Conservation (phyloP, 2,797 vertebrate species). For the Tadarida brasiliensis region DNA sequence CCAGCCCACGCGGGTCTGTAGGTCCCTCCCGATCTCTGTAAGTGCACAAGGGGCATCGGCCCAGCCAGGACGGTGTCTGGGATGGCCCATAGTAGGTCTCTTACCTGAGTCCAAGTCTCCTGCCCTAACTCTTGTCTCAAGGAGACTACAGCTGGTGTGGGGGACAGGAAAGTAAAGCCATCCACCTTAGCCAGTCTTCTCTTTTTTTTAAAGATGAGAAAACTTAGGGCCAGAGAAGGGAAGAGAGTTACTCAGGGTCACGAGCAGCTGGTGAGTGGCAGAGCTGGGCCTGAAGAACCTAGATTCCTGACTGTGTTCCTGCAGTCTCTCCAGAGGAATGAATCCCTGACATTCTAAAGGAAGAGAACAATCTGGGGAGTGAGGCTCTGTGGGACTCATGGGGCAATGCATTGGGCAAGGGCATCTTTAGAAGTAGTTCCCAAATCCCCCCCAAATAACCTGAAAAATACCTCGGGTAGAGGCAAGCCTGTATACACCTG, state of each 20-base stretch:
- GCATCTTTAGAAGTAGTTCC: background rate
- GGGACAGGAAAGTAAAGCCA: background rate
- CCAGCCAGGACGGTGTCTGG: background rate
- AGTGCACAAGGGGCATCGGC: background rate
- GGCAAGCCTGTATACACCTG: background rate
- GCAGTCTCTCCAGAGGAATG: background rate
- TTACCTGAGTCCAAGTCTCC: background rate
- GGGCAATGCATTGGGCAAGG: background rate
- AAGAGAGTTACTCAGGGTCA: constrained; percentile 38
- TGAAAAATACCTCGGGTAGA: background rate
- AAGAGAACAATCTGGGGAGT: background rate
- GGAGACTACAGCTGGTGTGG: background rate
- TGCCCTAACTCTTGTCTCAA: background rate
- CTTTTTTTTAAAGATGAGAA: constrained; percentile 54
- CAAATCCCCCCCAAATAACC: background rate
- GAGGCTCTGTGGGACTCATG: background rate
- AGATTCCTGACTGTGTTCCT: constrained; percentile 1
- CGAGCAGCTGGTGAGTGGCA: background rate
- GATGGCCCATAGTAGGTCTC: background rate
- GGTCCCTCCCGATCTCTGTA: background rate
- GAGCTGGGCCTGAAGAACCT: background rate
- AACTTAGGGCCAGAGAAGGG: constrained; percentile 7
- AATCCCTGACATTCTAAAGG: background rate
- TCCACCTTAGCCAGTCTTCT: background rate
- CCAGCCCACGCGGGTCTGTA: background rate